Evolutionary conservation across 2,113 vertebrate species (phyloP), one percentile per base, ranked within the genome.

Genomic region (Grallaria varia): DNA sequence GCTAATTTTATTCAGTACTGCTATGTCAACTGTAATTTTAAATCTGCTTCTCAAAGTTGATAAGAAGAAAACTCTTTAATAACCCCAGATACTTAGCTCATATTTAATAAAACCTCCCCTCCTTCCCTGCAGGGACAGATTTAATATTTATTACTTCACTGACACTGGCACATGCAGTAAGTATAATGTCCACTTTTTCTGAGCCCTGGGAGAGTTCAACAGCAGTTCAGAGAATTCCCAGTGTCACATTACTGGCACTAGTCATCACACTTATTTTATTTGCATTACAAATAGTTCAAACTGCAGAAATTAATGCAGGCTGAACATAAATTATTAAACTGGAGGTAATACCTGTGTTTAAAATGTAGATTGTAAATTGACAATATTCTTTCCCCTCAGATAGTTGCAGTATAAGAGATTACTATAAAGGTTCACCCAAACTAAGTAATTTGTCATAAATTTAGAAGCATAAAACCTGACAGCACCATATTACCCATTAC

Each of bases 111-210:
- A 73, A 88, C 0, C 2, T 82, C 12, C 66, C 13, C 20, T 89
- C 14, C 30, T 72, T 71, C 72, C 58, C 79, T n/a, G 24, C 18
- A 55, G 55, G 31, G 75, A 62, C 33, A 84, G 67, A 58, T 66
- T 84, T 89, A 95, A 89, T 93, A 76, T 87, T 87, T 91, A 79
- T 68, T 89, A 69, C 58, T 79, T 92, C 64, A 68, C 58, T 83
- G 45, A 77, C 19, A 63, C 21, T 80, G 20, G 8, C 19, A 63
- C n/a, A 8, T 72, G 14, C n/a, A 53, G 4, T 84, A 81, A 84
- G 37, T 59, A 58, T 49, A 79, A 39, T 24, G 77, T 42, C 53
- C 73, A 66, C 28, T 87, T 82, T 71, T 84, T 52, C 66, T 63
- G 50, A 69, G 73, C 14, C 39, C 31, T 0, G 0, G 44, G 6